Base-by-base conservation (phyloP, 2,113 vertebrate species). In the Carettochelys insculpta region DNA sequence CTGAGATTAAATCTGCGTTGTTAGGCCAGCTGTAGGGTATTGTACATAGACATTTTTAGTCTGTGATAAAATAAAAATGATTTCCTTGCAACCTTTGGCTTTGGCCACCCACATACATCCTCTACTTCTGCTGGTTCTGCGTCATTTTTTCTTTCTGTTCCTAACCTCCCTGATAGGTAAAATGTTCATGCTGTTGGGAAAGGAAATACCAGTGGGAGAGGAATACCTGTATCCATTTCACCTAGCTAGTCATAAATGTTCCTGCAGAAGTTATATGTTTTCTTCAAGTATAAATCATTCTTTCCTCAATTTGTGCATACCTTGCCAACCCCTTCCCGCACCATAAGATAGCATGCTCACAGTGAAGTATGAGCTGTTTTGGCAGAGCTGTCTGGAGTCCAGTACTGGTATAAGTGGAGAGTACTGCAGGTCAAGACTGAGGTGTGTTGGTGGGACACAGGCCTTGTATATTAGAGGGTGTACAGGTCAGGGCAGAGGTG, bases 21-120 rank as follows among this genome's bases (percentile, higher is more conserved):
- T 86, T 82, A 89, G n/a, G 88, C 68, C 41, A 82, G 4, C 86
- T n/a, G 89, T 81, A 0, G 19, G 51, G 53, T 85, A 91, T 87
- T 92, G n/a, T 94, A 85, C 43, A 89, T 25, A 47, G 81, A 73
- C 2, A 0, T 75, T 79, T 95, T 87, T 61, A 81, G 61, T 22
- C 31, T 68, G 85, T 76, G 53, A 90, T 13, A 83, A 56, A 0
- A 4, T 45, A 53, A 90, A 71, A 71, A 83, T 80, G 1, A 31
- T 89, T 88, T 94, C 82, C 84, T 47, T 80, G 53, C 75, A 92
- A n/a, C 43, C 3, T 82, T 80, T 81, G 82, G 25, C 77, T 89
- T 77, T 54, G 81, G 41, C 89, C 53, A 87, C 86, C 77, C 54
- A 11, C 1, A 12, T 73, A 14, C 80, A n/a, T 0, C 38, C 11